Percentiles rank a stretch among this genome's conserved stretches.
Conservation (phyloP, 92 coral and sea anemone species). For the Bergia puertoricense region DNA sequence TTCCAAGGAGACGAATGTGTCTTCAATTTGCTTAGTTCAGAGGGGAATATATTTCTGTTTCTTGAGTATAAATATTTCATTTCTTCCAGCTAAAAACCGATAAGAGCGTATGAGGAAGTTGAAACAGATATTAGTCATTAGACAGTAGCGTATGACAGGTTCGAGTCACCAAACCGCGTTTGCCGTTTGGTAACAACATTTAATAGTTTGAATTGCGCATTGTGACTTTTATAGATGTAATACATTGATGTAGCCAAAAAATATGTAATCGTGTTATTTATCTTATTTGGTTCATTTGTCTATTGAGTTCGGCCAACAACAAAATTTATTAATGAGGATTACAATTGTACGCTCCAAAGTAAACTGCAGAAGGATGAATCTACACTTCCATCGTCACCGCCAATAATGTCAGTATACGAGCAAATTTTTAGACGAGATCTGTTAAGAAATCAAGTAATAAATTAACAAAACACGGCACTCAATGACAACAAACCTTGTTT, state of each 20-base stretch:
- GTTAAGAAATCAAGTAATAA: not conserved
- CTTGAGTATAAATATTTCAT: not conserved
- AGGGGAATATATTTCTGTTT: not conserved
- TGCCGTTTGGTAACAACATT: no score
- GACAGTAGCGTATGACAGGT: not conserved
- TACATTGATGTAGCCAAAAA: not conserved
- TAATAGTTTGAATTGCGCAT: not conserved
- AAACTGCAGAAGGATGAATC: no score
- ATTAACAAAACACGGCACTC: not conserved
- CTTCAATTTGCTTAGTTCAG: no score
- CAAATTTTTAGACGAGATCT: not conserved
- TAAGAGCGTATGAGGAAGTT: not conserved
- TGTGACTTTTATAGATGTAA: no score
- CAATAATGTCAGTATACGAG: not conserved
- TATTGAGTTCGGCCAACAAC: no score
- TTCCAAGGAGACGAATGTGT: not conserved
- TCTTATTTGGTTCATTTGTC: no score
- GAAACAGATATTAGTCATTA: not conserved
- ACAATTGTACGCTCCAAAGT: no score
- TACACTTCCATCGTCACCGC: not conserved
- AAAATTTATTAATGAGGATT: no score
- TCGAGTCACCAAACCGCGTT: not conserved
- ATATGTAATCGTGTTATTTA: no score
- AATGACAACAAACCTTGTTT: constrained; percentile 46
- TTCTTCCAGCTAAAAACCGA: not conserved